Base-by-base conservation (phyloP, 1,140 invertebrate genomes). In the Gonioctena quinquepunctata region DNA sequence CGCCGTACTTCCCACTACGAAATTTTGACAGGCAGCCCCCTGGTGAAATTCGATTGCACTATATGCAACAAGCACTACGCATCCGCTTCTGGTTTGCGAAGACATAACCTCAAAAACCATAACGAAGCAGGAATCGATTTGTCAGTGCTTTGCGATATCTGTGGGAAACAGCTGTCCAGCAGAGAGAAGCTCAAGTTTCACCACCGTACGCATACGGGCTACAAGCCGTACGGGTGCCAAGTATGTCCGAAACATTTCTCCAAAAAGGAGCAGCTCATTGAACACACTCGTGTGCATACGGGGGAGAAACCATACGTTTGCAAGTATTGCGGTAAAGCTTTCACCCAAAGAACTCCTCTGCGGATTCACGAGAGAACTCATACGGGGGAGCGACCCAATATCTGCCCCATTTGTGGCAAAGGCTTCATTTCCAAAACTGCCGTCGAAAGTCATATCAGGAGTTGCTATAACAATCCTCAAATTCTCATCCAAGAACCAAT, bases 111-210 rank as follows among this genome's bases (percentile, higher is more conserved):
- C 5, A 80, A 79, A 49, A 79, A 80, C 26, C 81, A 82, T 65
- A 80, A 79, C 50, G 77, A 75, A 4, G 48, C 63, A 49, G 79
- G 78, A 3, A 71, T 74, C 18, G 74, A 79, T 50, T 59, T 71
- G 5, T 79, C 77, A 25, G 87, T 88, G 1, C 66, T 89, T 0
- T 92, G 91, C 82, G 88, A 90, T 74, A 89, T 93, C 23, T 94
- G 94, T 81, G 89, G 89, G n/a, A 95, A 96, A 84, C 88, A 90
- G 60, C 88, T 97, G 48, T 89, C 89, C 25, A 89, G 86, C 52
- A 86, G 87, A 1, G 90, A 91, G 63, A 90, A 91, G 69, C 83
- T 93, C 56, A 92, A 90, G 79, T 90, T 91, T 75, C 91, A 93
- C 73, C 80, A 88, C 42, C 82, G 90, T 18, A 91, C 92, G 18